Base-by-base conservation (phyloP, 2,113 vertebrate species). In the Axis porcinus region DNA sequence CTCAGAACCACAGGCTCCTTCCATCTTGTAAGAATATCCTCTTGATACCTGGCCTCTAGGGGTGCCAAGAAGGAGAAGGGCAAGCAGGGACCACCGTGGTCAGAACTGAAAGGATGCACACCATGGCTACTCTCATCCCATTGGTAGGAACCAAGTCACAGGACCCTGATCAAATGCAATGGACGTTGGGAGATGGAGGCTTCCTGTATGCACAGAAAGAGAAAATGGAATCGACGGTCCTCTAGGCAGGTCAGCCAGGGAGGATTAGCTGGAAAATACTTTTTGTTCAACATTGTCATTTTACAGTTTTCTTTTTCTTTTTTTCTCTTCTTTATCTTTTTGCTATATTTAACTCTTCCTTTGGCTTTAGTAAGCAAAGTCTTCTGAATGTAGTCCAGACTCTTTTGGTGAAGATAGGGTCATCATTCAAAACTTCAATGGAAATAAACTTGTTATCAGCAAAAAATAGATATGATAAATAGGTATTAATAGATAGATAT, bases 51-150 rank as follows among this genome's bases (percentile, higher is more conserved):
- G 62, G 43, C 27, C 78, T 45, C 11, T 28, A 6, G 30, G 13
- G 17, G 14, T 47, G 10, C 54, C 30, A 5, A 52, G 52, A 25
- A 83, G 60, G 40, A 16, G 28, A 21, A 16, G 28, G 30, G 28
- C 9, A 36, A 6, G 43, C 6, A 3, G 15, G n/a, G 16, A 10
- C 3, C 5, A 27, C 70, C 40, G 5, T 0, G 55, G 36, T 17
- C n/a, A n/a, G 33, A 50, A 12, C n/a, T 8, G 54, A 78, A 58
- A n/a, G 6, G 54, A 11, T 2, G 2, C 23, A 6, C 11, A 5
- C 30, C 76, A 1, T 13, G 13, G 30, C 55, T 30, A 82, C 7
- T 13, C 47, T 57, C 82, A 52, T 17, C 60, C 60, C 27, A 13
- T 7, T 43, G 76, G 21, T 52, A 28, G 6, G 40, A 58, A 30